Evolutionary conservation across 2,888 invertebrate species (phyloP).

Genomic region (Crioceris asparagi): DNA sequence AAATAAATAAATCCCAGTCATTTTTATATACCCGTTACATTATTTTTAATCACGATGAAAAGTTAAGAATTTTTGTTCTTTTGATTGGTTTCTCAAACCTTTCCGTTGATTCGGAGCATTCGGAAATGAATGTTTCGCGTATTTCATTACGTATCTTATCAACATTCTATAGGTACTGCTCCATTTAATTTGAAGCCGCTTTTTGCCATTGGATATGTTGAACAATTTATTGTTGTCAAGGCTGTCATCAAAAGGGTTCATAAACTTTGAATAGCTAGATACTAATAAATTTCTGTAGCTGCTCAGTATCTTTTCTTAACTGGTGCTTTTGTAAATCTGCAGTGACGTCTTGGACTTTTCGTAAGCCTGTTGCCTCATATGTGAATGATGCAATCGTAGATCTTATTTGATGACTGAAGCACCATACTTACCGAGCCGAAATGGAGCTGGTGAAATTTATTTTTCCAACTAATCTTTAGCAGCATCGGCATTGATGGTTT

Average conservation of each 20-base stretch:
- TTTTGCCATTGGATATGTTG: conserved; percentile 22
- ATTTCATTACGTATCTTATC: conserved; percentile 15
- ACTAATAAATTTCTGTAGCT: conserved; percentile 11
- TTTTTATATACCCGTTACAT: no score
- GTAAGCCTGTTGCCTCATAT: conserved; percentile 9
- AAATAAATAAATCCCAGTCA: no score
- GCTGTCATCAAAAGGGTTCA: conserved; percentile 12
- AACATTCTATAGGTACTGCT: conserved; percentile 19
- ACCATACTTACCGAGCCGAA: conserved; percentile 16
- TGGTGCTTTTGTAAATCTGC: conserved; percentile 9
- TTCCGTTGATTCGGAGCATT: conserved; percentile 14
- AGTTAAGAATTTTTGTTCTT: conserved; percentile 14
- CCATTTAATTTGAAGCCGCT: conserved; percentile 14
- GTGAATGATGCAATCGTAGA: conserved; percentile 11
- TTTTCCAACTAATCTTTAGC: conserved; percentile 10
- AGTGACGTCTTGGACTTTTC: conserved; percentile 9
- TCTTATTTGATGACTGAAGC: conserved; percentile 12
- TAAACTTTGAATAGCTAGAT: conserved; percentile 8
- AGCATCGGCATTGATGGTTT: conserved; percentile 25
- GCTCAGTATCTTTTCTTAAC: conserved; percentile 11
- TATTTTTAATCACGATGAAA: no score
- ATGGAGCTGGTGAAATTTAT: conserved; percentile 10
- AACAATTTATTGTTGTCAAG: conserved; percentile 14
- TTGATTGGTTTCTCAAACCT: conserved; percentile 19
- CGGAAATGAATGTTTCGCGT: conserved; percentile 19